Evolutionary conservation across 1,140 invertebrate genomes (phyloP).

Genomic region (Drosophila mauritiana): DNA sequence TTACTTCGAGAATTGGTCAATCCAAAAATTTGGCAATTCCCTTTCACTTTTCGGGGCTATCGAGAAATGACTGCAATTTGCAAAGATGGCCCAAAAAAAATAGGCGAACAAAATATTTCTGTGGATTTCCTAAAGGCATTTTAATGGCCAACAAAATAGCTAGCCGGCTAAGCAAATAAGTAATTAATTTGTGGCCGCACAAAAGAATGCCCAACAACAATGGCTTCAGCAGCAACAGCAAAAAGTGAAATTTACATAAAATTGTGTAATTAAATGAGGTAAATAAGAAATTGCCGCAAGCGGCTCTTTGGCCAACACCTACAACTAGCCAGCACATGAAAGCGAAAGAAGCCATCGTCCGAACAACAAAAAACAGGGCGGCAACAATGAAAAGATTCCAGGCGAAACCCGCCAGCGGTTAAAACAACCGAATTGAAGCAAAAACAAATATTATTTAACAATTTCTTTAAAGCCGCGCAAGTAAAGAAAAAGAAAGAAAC

Average conservation of each 20-base stretch:
- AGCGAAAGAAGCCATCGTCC: conserved; percentile 62
- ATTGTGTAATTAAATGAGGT: conserved; percentile 77
- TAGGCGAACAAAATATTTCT: conserved; percentile 33
- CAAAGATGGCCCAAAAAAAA: conserved; percentile 36
- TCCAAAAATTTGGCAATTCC: conserved; percentile 74
- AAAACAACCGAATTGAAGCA: conserved; percentile 37
- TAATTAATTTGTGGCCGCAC: conserved; percentile 73
- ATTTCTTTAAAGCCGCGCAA: conserved; percentile 28
- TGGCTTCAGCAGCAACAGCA: conserved; percentile 4
- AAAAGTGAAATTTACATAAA: conserved; percentile 82
- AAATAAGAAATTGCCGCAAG: conserved; percentile 61
- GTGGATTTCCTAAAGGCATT: conserved; percentile 66
- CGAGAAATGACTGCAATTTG: conserved; percentile 69
- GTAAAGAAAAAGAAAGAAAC: conserved; percentile 61
- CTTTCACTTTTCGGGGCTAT: conserved; percentile 74
- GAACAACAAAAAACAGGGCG: conserved; percentile 26
- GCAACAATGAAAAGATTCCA: conserved; percentile 36
- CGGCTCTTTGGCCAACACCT: conserved; percentile 59
- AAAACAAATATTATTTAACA: conserved; percentile 73
- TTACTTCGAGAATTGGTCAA: conserved; percentile 59
- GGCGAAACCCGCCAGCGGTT: conserved; percentile 33
- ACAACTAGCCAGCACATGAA: conserved; percentile 49
- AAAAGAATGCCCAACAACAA: conserved; percentile 65
- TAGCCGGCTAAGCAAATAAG: conserved; percentile 71
- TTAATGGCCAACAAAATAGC: conserved; percentile 77